Conservation (phyloP, 2,113 vertebrate genomes). For the Apus apus region DNA sequence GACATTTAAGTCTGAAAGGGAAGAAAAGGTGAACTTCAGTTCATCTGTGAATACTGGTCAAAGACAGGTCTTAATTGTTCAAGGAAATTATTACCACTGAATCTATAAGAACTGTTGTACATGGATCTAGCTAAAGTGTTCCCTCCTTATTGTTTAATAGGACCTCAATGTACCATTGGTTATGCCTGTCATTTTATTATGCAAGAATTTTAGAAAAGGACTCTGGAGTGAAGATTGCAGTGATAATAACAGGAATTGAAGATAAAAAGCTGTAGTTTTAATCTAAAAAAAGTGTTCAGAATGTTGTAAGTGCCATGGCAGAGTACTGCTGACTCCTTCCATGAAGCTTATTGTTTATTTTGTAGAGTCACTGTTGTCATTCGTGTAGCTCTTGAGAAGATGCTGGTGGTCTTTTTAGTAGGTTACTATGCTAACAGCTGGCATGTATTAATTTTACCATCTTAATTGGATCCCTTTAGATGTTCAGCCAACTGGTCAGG, state of each 20-base stretch:
- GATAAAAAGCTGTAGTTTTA: background rate
- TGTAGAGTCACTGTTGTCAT: background rate
- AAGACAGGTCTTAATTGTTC: background rate
- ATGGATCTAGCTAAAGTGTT: background rate
- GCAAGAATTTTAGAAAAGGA: background rate
- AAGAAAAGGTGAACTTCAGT: background rate
- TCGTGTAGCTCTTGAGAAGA: background rate
- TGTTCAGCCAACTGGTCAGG: conserved; percentile 98
- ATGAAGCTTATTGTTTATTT: background rate
- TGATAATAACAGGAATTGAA: background rate
- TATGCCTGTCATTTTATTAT: background rate
- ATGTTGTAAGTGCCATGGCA: background rate
- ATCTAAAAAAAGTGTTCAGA: background rate
- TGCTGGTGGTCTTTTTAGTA: background rate
- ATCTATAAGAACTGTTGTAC: background rate
- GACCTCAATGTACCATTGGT: background rate
- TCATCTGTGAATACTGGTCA: background rate
- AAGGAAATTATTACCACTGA: background rate
- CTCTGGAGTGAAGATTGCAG: background rate
- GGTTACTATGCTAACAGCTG: background rate
- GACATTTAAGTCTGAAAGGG: background rate
- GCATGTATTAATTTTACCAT: conserved; percentile 42
- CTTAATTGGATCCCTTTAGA: conserved; percentile 82
- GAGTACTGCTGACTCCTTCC: background rate
- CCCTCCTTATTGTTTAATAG: background rate